A percentile compares a stretch with the other conserved stretches of the same genome.
These are phyloP conservation scores for Brachypalpus laphriformis DNA, from an alignment of 2,888 invertebrate genomes.

Conservation along the genomic window DNA sequence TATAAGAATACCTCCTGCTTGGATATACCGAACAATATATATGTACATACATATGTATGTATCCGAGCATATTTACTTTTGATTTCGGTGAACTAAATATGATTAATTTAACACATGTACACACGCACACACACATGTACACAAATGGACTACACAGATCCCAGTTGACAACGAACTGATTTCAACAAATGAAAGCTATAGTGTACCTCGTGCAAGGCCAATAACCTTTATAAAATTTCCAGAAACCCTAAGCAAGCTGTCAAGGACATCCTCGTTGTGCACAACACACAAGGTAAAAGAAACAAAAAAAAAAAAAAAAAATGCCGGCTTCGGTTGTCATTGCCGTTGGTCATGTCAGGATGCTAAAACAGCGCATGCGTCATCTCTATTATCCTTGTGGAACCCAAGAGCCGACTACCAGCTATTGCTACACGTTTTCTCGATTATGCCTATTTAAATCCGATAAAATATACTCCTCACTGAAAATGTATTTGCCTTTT, in stretches of 20 bases:
- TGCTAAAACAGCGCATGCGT: constrained; percentile 49
- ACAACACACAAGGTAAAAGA: constrained; percentile 17
- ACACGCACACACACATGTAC: not conserved
- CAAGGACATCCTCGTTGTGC: constrained; percentile 67
- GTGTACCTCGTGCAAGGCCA: constrained; percentile 76
- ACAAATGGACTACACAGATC: constrained; percentile 8
- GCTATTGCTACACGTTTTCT: constrained; percentile 44
- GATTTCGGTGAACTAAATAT: constrained; percentile 42
- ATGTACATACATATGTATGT: no score
- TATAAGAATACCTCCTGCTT: not conserved
- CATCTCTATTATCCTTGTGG: constrained; percentile 58
- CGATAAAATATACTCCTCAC: constrained; percentile 28
- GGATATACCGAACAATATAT: constrained; percentile 9
- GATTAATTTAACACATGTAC: constrained; percentile 39
- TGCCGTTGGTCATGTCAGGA: constrained; percentile 72
- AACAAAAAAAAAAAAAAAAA: constrained; percentile 18
- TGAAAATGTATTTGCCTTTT: constrained; percentile 28
- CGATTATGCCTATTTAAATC: constrained; percentile 53
- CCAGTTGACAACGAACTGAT: constrained; percentile 58
- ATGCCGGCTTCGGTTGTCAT: constrained; percentile 67
- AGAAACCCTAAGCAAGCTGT: constrained; percentile 57
- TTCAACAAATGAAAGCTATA: constrained; percentile 46
- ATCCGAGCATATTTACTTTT: constrained; percentile 27
- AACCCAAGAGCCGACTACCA: constrained; percentile 31
- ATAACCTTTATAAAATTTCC: constrained; percentile 77